Evolutionary conservation across 2,113 vertebrate genomes (phyloP).

Genomic region (Desmodus rotundus): DNA sequence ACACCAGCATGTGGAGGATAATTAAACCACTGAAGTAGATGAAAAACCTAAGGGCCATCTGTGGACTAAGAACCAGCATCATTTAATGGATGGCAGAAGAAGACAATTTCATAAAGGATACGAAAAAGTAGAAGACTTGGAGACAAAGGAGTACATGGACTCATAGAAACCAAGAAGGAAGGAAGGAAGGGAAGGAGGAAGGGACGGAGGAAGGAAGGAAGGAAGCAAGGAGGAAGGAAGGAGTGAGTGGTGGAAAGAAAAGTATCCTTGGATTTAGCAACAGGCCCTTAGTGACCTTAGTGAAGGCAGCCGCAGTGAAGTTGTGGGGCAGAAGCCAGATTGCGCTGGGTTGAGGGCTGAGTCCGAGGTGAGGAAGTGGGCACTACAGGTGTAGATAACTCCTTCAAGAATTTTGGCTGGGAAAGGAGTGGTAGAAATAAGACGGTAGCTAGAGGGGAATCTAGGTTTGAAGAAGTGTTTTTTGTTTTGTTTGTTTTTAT

Average conservation of each 20-base stretch:
- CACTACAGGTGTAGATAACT: neutral
- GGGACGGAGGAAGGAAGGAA: neutral
- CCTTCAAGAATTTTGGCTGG: neutral
- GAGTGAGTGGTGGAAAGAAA: neutral
- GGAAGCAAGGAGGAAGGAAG: neutral
- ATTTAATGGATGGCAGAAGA: neutral
- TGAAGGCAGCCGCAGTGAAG: neutral
- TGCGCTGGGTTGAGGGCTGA: neutral
- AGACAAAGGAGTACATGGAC: neutral
- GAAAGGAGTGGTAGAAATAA: neutral
- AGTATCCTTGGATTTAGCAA: neutral
- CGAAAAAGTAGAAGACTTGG: neutral
- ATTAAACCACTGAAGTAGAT: neutral
- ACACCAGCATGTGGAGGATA: neutral
- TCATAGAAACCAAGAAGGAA: neutral
- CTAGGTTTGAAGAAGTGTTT: neutral
- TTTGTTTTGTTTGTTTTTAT: neutral
- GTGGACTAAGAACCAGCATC: neutral
- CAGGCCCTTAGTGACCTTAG: neutral
- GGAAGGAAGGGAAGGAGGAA: neutral
- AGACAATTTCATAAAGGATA: neutral
- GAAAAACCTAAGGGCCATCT: neutral
- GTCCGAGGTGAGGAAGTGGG: neutral
- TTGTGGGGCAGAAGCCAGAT: neutral
- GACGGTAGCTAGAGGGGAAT: neutral